Percentiles rank a stretch among this genome's conserved stretches.
Evolutionary conservation across 2,888 invertebrate genomes (phyloP).

Genomic region (Agriopis leucophaearia): DNA sequence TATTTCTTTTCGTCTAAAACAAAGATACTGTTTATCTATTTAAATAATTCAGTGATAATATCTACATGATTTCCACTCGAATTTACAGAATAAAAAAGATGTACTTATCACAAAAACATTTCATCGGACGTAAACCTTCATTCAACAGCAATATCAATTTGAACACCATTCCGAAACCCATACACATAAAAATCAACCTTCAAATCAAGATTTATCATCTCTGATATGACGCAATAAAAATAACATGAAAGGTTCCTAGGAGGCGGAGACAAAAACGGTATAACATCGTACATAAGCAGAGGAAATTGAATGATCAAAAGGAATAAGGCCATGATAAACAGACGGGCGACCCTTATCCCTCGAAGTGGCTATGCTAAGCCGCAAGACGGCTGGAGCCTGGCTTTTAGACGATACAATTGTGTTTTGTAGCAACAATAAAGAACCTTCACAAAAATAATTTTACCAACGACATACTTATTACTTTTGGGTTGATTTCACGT

Average conservation of each 20-base stretch:
- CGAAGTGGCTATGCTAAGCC: slow-evolving; percentile 40
- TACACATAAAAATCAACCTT: slow-evolving; percentile 24
- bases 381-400: slow-evolving; percentile 28
- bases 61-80: neutral
- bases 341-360: slow-evolving; percentile 43
- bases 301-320: slow-evolving; percentile 51
- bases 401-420: slow-evolving; percentile 22
- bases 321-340: slow-evolving; percentile 46
- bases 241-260: slow-evolving; percentile 38
- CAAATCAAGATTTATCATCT: slow-evolving; percentile 37
- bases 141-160: slow-evolving; percentile 23
- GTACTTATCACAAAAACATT: neutral
- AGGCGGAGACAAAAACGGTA: slow-evolving; percentile 36
- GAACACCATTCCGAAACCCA: slow-evolving; percentile 23
- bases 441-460: neutral
- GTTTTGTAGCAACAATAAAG: slow-evolving; percentile 7
- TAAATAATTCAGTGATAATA: neutral
- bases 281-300: slow-evolving; percentile 35
- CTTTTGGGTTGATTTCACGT: neutral
- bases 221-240: slow-evolving; percentile 40
- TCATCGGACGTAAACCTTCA: slow-evolving; percentile 3
- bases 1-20: no score
- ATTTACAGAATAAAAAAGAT: neutral
- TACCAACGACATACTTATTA: neutral
- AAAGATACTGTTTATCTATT: no score